Conservation (phyloP, 92 coral and sea anemone genomes). For the Parazoanthus darwini region DNA sequence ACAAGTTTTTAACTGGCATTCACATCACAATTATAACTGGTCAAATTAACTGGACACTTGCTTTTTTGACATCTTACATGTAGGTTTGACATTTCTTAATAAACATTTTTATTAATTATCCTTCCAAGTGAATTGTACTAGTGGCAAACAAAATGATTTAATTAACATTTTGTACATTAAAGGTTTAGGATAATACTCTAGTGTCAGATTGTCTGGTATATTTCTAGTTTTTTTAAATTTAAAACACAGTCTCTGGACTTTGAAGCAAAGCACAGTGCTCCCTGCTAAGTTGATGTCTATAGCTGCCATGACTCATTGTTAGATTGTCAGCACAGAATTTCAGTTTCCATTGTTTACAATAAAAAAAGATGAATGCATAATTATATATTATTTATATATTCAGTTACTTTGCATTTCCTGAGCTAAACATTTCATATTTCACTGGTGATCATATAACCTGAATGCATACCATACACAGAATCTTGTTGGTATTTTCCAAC, state of each 20-base stretch:
- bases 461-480: neutral
- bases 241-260: neutral
- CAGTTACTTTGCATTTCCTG: no score
- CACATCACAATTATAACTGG: no score
- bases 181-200: no score
- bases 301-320: slow-evolving; percentile 6
- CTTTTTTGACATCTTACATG: no score
- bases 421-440: neutral
- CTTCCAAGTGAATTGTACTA: no score
- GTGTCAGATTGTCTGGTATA: no score
- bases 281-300: neutral
- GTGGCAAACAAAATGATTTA: neutral
- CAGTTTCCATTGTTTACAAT: slow-evolving; percentile 8
- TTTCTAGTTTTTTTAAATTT: neutral
- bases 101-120: no score
- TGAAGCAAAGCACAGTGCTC: neutral
- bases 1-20: no score
- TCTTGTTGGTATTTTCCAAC: no score
- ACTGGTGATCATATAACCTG: neutral
- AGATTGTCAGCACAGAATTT: slow-evolving; percentile 15
- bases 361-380: neutral
- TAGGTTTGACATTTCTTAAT: no score
- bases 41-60: no score
- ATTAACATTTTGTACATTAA: neutral
- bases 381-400: neutral